Base-by-base conservation (phyloP, 1,140 invertebrate genomes). In the Ceratina japonica region DNA sequence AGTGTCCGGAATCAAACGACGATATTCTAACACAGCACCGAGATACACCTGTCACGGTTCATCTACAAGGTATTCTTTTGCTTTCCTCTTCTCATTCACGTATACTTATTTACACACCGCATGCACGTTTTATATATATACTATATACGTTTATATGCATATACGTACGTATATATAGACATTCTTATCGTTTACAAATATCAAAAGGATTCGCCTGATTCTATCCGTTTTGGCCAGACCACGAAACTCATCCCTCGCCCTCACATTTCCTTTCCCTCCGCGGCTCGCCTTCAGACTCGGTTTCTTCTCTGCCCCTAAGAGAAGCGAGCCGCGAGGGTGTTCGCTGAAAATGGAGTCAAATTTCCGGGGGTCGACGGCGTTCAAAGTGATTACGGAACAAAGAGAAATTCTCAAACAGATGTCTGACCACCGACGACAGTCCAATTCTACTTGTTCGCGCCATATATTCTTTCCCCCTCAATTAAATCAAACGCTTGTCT, bases 101-200 rank as follows among this genome's bases (percentile, higher is more conserved):
- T 52, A 59, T 12, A 71, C 52, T 51, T 86, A 86, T 86, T 65
- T 86, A 86, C 85, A 86, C 69, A 77, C 69, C 22, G 80, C 85
- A 86, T 86, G 83, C 83, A 86, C 79, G 72, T 78, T 62, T 44
- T 44, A 44, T 44, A 10, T 44, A 44, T 44, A 44, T 44, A 44
- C 37, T 44, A 44, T 44, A 59, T 12, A 71, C 62, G 61, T 86
- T 84, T 86, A 64, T 86, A 86, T 83, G 84, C 69, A 77, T 27
- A 78, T 82, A 86, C 84, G 83, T 80, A 86, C 79, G 75, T 78
- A 58, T 73, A 84, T 80, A 84, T 79, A 72, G 80, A 86, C 80
- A 84, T 51, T 65, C 75, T 86, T 86, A 84, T 86, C 56, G 78
- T 78, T 82, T 82, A 86, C 75, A 79, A 75, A 86, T 86, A 86